Evolutionary conservation across 1,140 invertebrate species (phyloP).

Genomic region (Danaus melanippus): DNA sequence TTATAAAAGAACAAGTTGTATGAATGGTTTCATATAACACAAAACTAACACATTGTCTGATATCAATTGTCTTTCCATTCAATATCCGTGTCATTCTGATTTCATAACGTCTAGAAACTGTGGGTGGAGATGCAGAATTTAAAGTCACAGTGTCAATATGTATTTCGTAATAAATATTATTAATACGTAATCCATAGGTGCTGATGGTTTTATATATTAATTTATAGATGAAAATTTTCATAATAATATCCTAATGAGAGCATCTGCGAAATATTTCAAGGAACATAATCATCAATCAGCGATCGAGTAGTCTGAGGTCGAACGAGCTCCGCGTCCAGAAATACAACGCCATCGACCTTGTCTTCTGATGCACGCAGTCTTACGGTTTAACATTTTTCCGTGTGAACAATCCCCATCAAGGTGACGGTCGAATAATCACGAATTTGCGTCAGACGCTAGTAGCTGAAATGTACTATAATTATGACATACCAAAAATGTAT

Average conservation of each 20-base stretch:
- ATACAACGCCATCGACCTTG: slow-evolving; percentile 66
- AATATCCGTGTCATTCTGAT: too few relatives aligned
- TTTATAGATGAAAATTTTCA: slow-evolving; percentile 18
- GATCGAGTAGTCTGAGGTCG: slow-evolving; percentile 49
- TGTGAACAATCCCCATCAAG: slow-evolving; percentile 43
- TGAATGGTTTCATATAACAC: slow-evolving; percentile 55
- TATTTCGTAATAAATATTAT: too few relatives aligned
- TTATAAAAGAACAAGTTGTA: slow-evolving; percentile 41
- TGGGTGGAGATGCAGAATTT: too few relatives aligned
- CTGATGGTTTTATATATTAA: too few relatives aligned
- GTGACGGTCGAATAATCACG: slow-evolving; percentile 40
- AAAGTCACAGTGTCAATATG: too few relatives aligned
- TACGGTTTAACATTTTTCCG: slow-evolving; percentile 59
- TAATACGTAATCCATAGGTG: too few relatives aligned
- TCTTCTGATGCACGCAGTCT: slow-evolving; percentile 57
- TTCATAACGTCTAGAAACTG: too few relatives aligned
- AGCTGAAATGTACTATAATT: too few relatives aligned
- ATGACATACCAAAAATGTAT: too few relatives aligned
- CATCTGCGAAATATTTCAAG: slow-evolving; percentile 47
- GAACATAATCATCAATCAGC: slow-evolving; percentile 55
- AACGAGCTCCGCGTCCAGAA: slow-evolving; percentile 50
- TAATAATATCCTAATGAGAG: slow-evolving; percentile 32
- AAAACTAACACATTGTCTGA: slow-evolving; percentile 2
- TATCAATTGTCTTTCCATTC: too few relatives aligned
- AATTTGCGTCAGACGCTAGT: too few relatives aligned